Conservation (phyloP, 1,140 invertebrate genomes). For the Cotesia glomerata region DNA sequence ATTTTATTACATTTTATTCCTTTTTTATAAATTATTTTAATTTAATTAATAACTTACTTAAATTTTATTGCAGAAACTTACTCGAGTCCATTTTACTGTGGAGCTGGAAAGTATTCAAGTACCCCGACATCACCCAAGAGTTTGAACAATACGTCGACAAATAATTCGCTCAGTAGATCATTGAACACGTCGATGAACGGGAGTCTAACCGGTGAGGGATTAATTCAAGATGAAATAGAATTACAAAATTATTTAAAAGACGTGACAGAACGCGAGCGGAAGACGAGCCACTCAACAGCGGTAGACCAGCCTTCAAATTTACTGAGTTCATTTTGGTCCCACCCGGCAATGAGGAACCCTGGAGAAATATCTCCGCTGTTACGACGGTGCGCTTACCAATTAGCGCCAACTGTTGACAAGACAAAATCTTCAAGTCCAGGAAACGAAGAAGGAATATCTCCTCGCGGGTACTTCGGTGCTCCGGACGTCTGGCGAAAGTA, state of each 20-base stretch:
- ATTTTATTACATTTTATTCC: too few relatives aligned
- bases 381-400: slow-evolving; percentile 64
- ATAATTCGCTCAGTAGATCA: slow-evolving; percentile 49
- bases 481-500: slow-evolving; percentile 69
- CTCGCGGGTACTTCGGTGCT: slow-evolving; percentile 56
- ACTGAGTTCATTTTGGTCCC: slow-evolving; percentile 67
- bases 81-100: slow-evolving; percentile 43
- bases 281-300: slow-evolving; percentile 43
- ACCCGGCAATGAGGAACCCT: slow-evolving; percentile 63
- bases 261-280: slow-evolving; percentile 43
- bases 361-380: slow-evolving; percentile 64
- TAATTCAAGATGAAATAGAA: slow-evolving; percentile 52
- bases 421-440: slow-evolving; percentile 59
- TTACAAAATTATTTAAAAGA: slow-evolving; percentile 52
- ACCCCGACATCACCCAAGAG: slow-evolving; percentile 38
- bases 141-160: slow-evolving; percentile 38
- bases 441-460: slow-evolving; percentile 62
- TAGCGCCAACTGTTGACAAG: slow-evolving; percentile 62
- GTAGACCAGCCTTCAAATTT: slow-evolving; percentile 56
- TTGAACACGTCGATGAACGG: slow-evolving; percentile 45
- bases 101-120: slow-evolving; percentile 40
- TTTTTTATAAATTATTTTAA: background rate
- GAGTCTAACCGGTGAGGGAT: slow-evolving; percentile 48
- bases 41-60: slow-evolving; percentile 5
- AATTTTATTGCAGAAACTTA: slow-evolving; percentile 45